phyloP scores from a whole-genome alignment of 2,888 invertebrate species.

The Scaptomyza reducta region DNA sequence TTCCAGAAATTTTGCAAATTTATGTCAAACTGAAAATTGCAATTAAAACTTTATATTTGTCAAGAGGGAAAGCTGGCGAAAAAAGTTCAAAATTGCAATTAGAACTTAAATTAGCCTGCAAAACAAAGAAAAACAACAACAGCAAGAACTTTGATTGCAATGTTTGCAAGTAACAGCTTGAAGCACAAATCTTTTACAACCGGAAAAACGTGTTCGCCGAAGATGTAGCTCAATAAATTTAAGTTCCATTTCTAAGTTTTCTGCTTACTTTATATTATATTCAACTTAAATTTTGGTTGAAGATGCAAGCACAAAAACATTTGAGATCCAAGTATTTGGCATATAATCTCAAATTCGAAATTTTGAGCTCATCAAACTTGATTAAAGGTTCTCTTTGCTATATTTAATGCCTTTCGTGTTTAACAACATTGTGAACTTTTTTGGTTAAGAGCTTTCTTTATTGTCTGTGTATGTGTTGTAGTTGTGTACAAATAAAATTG shows the following conservation, averaged over 20 bases:
- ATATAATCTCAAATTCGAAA: too few species aligned
- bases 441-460: background rate
- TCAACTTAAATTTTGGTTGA: too few species aligned
- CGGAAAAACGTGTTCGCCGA: background rate
- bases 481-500: conserved; percentile 46
- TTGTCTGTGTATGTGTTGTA: background rate
- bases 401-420: too few species aligned
- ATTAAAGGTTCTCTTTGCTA: too few species aligned
- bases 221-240: background rate
- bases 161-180: conserved; percentile 16
- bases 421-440: too few species aligned
- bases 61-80: conserved; percentile 36
- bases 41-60: conserved; percentile 71
- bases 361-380: too few species aligned
- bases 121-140: conserved; percentile 13
- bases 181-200: background rate
- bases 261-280: too few species aligned
- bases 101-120: conserved; percentile 35
- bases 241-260: background rate
- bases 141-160: conserved; percentile 18
- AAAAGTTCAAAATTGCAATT: conserved; percentile 64
- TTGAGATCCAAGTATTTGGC: too few species aligned
- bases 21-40: conserved; percentile 75
- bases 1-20: conserved; percentile 57
- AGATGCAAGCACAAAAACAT: too few species aligned